Percentiles rank a stretch among this genome's conserved stretches.
phyloP scores from a whole-genome alignment of 2,113 vertebrate species.

The Spizaetus ornatus region DNA sequence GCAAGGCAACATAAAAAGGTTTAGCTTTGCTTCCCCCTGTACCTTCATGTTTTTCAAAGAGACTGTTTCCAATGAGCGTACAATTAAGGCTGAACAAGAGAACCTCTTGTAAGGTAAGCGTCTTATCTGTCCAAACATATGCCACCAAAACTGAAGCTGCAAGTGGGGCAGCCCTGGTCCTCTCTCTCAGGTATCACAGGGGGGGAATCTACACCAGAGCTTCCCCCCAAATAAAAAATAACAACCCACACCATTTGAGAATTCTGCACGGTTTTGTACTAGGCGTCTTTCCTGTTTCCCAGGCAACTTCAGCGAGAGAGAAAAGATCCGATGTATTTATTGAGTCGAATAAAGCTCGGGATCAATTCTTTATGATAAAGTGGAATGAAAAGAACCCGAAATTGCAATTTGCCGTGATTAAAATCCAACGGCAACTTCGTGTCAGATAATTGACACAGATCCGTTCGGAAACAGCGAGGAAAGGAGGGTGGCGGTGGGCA shows the following conservation, averaged over 20 bases:
- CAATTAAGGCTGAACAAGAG: background rate
- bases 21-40: background rate
- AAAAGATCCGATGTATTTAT: background rate
- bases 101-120: background rate
- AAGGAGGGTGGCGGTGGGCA: too few species aligned
- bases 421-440: background rate
- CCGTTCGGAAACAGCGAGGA: fast-evolving
- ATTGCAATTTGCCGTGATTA: background rate
- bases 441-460: too few species aligned
- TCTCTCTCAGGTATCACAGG: background rate
- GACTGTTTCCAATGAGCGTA: background rate
- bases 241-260: background rate
- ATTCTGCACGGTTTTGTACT: background rate
- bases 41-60: background rate
- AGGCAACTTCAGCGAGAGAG: background rate
- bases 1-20: background rate
- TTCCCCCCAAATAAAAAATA: background rate
- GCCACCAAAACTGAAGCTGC: background rate
- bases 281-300: background rate
- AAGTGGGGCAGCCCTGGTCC: background rate
- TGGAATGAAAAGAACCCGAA: background rate
- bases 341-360: background rate
- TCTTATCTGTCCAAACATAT: fast-evolving
- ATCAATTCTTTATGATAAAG: background rate
- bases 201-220: background rate